phyloP scores from a whole-genome alignment of 2,888 invertebrate genomes.

The Andrena bicolor region DNA sequence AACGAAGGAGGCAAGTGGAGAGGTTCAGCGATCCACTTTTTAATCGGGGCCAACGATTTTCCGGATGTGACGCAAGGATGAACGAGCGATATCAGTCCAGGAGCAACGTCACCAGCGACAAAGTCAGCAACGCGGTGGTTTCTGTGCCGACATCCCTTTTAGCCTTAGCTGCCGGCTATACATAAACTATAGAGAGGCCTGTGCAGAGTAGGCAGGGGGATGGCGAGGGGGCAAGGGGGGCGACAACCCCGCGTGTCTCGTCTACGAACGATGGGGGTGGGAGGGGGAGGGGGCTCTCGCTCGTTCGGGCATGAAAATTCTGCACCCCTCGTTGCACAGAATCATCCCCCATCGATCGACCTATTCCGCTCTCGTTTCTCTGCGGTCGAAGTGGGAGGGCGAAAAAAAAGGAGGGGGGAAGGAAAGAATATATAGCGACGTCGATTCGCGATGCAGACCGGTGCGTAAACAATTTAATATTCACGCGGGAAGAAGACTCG shows the following conservation, averaged over 20 bases:
- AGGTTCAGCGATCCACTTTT: constrained; percentile 56
- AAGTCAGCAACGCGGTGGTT: constrained; percentile 33
- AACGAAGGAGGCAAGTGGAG: constrained; percentile 14
- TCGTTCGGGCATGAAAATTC: constrained; percentile 79
- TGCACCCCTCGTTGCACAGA: constrained; percentile 76
- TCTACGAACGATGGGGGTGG: constrained; percentile 59
- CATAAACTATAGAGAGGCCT: constrained; percentile 63
- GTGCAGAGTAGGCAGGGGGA: constrained; percentile 33
- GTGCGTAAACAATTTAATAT: constrained; percentile 59
- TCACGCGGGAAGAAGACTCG: constrained; percentile 17
- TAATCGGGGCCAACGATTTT: constrained; percentile 55
- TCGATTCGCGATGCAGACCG: constrained; percentile 38
- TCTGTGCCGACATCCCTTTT: constrained; percentile 63
- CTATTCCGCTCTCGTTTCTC: constrained; percentile 68
- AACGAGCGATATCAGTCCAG: constrained; percentile 48
- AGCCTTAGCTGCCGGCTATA: constrained; percentile 71
- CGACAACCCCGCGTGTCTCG: constrained; percentile 82
- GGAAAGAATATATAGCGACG: constrained; percentile 32
- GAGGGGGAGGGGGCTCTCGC: constrained; percentile 79
- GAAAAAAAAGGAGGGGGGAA: constrained; percentile 15
- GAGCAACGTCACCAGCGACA: constrained; percentile 38
- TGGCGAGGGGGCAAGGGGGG: constrained; percentile 55
- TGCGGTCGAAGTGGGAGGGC: constrained; percentile 27
- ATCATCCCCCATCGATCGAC: constrained; percentile 74
- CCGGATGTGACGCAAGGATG: constrained; percentile 59